Conservation (phyloP, 2,888 invertebrate species). For the Drosophila nigricruria region DNA sequence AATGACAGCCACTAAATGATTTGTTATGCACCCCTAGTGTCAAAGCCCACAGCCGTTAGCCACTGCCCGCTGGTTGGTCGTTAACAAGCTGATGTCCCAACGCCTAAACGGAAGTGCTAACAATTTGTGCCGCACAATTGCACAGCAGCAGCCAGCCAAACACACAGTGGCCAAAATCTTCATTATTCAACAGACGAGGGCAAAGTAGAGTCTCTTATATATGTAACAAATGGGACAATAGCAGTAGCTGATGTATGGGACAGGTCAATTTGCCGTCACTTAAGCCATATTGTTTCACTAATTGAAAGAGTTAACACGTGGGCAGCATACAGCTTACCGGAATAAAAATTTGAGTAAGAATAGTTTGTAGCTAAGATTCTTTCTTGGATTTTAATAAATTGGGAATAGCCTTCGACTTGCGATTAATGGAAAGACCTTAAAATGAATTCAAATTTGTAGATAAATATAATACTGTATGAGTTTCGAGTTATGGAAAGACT, state of each 20-base stretch:
- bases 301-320: neutral
- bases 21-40: constrained; percentile 70
- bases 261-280: neutral
- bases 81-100: constrained; percentile 55
- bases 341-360: neutral
- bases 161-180: constrained; percentile 33
- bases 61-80: constrained; percentile 40
- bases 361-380: neutral
- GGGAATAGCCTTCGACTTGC: no score
- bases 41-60: constrained; percentile 10
- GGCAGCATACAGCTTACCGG: no score
- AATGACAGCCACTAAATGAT: constrained; percentile 79
- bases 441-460: no score
- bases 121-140: constrained; percentile 64
- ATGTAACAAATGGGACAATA: neutral
- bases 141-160: constrained; percentile 20
- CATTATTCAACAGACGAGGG: constrained; percentile 2
- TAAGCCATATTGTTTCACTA: neutral
- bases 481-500: no score
- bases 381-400: no score
- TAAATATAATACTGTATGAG: no score
- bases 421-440: no score
- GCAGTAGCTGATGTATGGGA: neutral
- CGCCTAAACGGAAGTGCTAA: constrained; percentile 71
- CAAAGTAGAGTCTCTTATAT: neutral